phyloP scores from a whole-genome alignment of 2,888 invertebrate genomes.

The Creontiades dilutus region DNA sequence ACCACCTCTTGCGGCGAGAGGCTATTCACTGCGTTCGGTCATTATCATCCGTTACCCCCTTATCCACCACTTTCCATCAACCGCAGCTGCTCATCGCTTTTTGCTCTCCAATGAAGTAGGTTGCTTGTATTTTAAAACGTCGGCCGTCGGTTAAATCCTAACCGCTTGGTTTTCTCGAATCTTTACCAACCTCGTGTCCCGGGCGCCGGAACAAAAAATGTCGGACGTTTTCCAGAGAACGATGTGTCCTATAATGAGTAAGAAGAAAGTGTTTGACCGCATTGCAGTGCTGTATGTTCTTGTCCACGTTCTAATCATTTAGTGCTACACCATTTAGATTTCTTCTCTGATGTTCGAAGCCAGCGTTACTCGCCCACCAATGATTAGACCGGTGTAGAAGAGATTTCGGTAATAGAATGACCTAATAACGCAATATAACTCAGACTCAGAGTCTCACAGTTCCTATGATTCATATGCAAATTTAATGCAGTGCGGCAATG shows the following conservation, averaged over 20 bases:
- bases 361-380: no score
- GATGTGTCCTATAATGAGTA: not conserved
- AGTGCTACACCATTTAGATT: not conserved
- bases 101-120: constrained; percentile 18
- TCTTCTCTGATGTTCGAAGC: not conserved
- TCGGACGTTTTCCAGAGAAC: not conserved
- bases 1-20: constrained; percentile 27
- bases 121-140: constrained; percentile 24
- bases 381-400: no score
- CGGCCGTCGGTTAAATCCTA: not conserved
- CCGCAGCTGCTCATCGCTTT: constrained; percentile 24
- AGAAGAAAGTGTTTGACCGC: not conserved
- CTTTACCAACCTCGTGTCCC: not conserved
- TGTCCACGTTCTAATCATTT: not conserved
- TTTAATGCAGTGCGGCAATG: no score
- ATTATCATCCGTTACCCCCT: constrained; percentile 42
- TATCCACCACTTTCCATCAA: constrained; percentile 1
- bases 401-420: no score
- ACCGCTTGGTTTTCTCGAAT: not conserved
- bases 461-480: no score
- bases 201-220: constrained; percentile 8
- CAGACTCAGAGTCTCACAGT: no score
- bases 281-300: not conserved
- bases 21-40: constrained; percentile 27
- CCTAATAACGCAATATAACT: no score